Evolutionary conservation across 2,888 invertebrate species (phyloP).

Genomic region (Scotopteryx bipunctaria): DNA sequence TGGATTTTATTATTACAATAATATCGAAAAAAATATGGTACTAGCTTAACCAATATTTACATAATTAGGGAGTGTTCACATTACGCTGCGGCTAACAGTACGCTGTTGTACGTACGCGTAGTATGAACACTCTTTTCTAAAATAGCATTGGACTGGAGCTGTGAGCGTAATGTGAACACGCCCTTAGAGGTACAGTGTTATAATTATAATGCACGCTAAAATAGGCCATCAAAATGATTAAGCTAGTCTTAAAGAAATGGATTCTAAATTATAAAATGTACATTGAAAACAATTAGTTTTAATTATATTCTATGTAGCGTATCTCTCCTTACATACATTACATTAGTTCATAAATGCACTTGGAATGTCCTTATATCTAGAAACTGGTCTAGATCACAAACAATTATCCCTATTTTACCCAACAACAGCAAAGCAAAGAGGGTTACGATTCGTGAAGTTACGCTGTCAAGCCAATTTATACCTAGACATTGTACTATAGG

Average conservation of each 20-base stretch:
- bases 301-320: neutral
- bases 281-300: slow-evolving; percentile 10
- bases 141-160: no score
- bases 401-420: no score
- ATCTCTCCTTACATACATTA: slow-evolving; percentile 22
- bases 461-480: slow-evolving; percentile 28
- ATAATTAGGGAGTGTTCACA: no score
- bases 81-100: no score
- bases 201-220: slow-evolving; percentile 14
- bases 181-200: slow-evolving; percentile 18
- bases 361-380: slow-evolving; percentile 30
- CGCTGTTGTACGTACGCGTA: no score
- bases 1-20: slow-evolving; percentile 8
- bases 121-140: no score
- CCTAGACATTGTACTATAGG: slow-evolving; percentile 50
- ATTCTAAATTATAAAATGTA: slow-evolving; percentile 21
- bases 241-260: slow-evolving; percentile 8
- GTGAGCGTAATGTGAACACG: no score
- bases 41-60: slow-evolving; percentile 13
- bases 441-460: neutral
- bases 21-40: slow-evolving; percentile 11
- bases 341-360: slow-evolving; percentile 32
- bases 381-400: slow-evolving; percentile 1
- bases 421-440: no score
- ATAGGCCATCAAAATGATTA: neutral